Evolutionary conservation across 2,888 invertebrate species (phyloP).

Genomic region (Pammene fasciana): DNA sequence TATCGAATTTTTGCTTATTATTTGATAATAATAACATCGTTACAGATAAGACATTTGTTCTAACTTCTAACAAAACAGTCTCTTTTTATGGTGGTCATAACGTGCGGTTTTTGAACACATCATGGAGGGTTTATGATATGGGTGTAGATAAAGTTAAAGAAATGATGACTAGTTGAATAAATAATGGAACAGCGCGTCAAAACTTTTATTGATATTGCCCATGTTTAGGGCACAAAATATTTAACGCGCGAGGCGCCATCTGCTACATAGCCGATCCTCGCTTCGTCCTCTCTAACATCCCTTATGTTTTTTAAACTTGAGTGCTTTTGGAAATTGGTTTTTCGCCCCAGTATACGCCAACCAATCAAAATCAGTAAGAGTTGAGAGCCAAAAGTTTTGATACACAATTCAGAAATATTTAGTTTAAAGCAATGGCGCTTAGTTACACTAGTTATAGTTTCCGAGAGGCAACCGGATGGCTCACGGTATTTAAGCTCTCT

Average conservation of each 20-base stretch:
- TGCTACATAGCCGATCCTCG: slow-evolving; percentile 50
- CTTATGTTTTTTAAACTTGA: not conserved
- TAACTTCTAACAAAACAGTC: too few species aligned
- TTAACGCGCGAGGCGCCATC: slow-evolving; percentile 59
- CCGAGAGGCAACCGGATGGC: too few species aligned
- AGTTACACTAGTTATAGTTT: too few species aligned
- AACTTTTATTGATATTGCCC: slow-evolving; percentile 76
- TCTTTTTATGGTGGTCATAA: too few species aligned
- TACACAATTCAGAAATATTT: not conserved
- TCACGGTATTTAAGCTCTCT: too few species aligned
- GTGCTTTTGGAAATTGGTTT: not conserved
- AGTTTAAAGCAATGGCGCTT: too few species aligned
- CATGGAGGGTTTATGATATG: too few species aligned
- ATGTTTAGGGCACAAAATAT: slow-evolving; percentile 69
- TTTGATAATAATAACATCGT: too few species aligned
- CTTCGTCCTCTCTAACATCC: not conserved
- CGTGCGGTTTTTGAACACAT: too few species aligned
- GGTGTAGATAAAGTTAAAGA: slow-evolving; percentile 67
- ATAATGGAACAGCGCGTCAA: slow-evolving; percentile 62
- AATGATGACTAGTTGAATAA: slow-evolving; percentile 71
- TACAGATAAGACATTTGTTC: too few species aligned
- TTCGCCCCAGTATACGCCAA: not conserved
- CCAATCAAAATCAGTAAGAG: not conserved
- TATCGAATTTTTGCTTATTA: too few species aligned
- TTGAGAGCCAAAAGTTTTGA: not conserved